Evolutionary conservation across 1,140 invertebrate genomes (phyloP).

Genomic region (Aethina tumida): DNA sequence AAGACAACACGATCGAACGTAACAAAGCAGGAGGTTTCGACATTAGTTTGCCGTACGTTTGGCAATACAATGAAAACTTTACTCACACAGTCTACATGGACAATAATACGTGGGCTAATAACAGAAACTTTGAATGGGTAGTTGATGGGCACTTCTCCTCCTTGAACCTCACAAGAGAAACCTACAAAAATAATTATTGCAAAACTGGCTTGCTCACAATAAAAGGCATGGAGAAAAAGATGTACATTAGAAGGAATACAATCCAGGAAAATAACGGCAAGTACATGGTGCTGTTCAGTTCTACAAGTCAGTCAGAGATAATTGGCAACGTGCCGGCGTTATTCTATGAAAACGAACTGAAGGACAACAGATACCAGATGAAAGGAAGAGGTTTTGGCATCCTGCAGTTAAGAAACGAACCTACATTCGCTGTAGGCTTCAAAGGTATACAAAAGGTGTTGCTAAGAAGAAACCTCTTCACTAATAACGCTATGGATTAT

Average conservation of each 20-base stretch:
- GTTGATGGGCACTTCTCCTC: slow-evolving; percentile 87
- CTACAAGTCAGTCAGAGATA: slow-evolving; percentile 90
- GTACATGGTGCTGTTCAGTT: slow-evolving; percentile 82
- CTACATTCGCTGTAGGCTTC: slow-evolving; percentile 81
- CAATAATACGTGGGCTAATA: slow-evolving; percentile 79
- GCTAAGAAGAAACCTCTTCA: slow-evolving; percentile 83
- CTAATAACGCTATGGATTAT: slow-evolving; percentile 80
- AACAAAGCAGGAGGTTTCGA: slow-evolving; percentile 78
- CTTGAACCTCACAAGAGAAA: slow-evolving; percentile 74
- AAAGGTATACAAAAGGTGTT: slow-evolving; percentile 91
- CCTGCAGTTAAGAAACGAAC: slow-evolving; percentile 40
- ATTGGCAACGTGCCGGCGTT: slow-evolving; percentile 69
- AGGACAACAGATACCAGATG: slow-evolving; percentile 51
- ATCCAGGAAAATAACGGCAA: slow-evolving; percentile 74
- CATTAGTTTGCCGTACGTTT: slow-evolving; percentile 81
- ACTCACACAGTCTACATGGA: slow-evolving; percentile 79
- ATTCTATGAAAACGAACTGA: slow-evolving; percentile 72
- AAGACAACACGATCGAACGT: slow-evolving; percentile 78
- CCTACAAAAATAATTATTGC: slow-evolving; percentile 79
- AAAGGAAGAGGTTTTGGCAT: slow-evolving; percentile 25
- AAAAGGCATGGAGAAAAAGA: slow-evolving; percentile 93
- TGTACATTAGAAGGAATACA: slow-evolving; percentile 68
- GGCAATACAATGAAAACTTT: slow-evolving; percentile 91
- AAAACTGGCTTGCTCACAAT: slow-evolving; percentile 73
- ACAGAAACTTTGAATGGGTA: slow-evolving; percentile 73